These are phyloP conservation scores for Pseudachorutes palmiensis DNA, from an alignment of 1,140 invertebrate species.

Conservation along the genomic window DNA sequence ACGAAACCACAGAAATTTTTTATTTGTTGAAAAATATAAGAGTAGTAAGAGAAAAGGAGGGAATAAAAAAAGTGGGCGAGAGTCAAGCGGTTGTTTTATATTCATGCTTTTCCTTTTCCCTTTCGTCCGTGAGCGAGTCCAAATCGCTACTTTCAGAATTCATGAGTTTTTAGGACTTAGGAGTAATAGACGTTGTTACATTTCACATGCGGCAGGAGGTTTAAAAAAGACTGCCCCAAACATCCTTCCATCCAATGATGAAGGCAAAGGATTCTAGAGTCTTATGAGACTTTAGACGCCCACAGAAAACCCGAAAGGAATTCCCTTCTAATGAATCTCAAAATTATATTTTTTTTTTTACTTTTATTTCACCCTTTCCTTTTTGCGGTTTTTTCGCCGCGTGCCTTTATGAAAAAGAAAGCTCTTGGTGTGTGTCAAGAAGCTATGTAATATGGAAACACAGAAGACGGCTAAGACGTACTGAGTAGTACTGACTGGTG, in stretches of 20 bases:
- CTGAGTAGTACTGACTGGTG: too few species aligned
- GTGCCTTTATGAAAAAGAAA: not conserved
- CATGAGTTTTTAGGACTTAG: not conserved
- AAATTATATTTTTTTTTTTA: not conserved
- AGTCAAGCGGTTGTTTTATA: not conserved
- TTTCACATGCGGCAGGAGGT: not conserved
- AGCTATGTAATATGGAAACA: slow-evolving; percentile 34
- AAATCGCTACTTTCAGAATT: slow-evolving; percentile 1
- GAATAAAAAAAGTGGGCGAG: not conserved
- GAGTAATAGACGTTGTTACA: not conserved
- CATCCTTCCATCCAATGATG: too few species aligned
- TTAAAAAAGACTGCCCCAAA: not conserved
- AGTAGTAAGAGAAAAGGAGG: slow-evolving; percentile 11
- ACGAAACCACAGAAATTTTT: not conserved
- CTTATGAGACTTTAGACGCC: not conserved
- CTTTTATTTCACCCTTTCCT: not conserved
- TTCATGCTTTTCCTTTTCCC: not conserved
- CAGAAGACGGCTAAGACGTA: slow-evolving; percentile 20
- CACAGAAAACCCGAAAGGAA: not conserved
- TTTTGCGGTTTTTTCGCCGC: not conserved
- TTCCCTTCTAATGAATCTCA: not conserved
- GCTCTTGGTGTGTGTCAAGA: slow-evolving; percentile 25
- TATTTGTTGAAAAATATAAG: not conserved
- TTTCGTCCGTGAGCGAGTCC: not conserved
- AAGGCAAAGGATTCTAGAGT: too few species aligned